Evolutionary conservation across 1,140 invertebrate genomes (phyloP).

Genomic region (Mycetomoellerius zeteki): DNA sequence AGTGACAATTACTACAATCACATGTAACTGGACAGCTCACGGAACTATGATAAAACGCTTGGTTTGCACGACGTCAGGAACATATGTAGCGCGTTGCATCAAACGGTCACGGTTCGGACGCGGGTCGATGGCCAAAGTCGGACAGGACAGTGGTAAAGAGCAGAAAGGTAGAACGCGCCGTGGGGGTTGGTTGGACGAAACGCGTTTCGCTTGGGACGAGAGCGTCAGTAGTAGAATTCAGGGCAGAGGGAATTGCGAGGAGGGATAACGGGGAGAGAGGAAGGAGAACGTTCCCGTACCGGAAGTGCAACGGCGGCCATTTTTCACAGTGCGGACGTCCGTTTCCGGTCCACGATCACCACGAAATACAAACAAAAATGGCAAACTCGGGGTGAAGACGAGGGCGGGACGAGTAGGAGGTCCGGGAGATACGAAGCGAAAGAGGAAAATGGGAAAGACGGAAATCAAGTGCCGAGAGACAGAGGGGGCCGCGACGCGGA

Average conservation of each 20-base stretch:
- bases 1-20: constrained; percentile 44
- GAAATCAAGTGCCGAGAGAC: constrained; percentile 49
- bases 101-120: constrained; percentile 38
- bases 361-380: constrained; percentile 84
- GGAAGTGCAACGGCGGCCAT: constrained; percentile 82
- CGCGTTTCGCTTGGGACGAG: constrained; percentile 37
- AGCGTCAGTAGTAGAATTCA: constrained; percentile 40
- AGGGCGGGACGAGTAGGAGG: not conserved
- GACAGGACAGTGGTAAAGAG: constrained; percentile 46
- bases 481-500: constrained; percentile 49
- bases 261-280: constrained; percentile 13
- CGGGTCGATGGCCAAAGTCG: constrained; percentile 56
- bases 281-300: constrained; percentile 61
- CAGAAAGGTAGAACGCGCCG: constrained; percentile 40
- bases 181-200: constrained; percentile 42
- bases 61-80: constrained; percentile 37
- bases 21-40: constrained; percentile 1
- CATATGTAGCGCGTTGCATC: constrained; percentile 57
- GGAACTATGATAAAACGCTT: constrained; percentile 58
- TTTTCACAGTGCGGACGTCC: constrained; percentile 84
- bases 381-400: constrained; percentile 48
- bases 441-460: constrained; percentile 61
- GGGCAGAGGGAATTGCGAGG: constrained; percentile 34
- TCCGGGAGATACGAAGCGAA: constrained; percentile 9
- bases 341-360: constrained; percentile 82